Evolutionary conservation across 2,888 invertebrate genomes (phyloP), one percentile per base, ranked within the genome.

Genomic region (Syrista parreyssii): DNA sequence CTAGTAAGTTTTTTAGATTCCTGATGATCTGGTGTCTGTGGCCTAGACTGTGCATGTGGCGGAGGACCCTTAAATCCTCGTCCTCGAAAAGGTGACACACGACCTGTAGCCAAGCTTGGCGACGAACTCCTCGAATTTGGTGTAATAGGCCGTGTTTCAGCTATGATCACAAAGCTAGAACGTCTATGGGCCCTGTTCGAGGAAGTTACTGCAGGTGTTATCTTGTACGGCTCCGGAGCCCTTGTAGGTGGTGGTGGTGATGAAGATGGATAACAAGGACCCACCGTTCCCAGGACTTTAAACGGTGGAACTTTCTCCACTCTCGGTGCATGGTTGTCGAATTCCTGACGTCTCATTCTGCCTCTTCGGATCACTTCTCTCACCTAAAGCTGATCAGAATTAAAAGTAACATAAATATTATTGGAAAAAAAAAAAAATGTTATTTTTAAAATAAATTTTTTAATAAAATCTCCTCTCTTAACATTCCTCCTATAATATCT

Each of bases 111-210:
- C 0, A 93, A 92, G 80, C 91, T 87, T 23, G 90, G 89, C 81
- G 92, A 92, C 36, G 91, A 89, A n/a, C 93, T 92, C 11, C 93
- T 92, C 23, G 94, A 93, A 79, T 82, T 84, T 55, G 89, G 87
- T 30, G 92, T 91, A 72, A 91, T 90, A 6, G 94, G 93, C 4
- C 93, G 91, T 75, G 92, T 89, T 82, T 95, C 94, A 23, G 94
- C 93, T 79, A 96, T 92, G 83, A 96, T 95, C 80, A 95, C 95
- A 89, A 96, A 96, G 4, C 95, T 94, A 11, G 94, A 93, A 88
- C 95, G 94, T 78, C 94, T 93, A 86, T 95, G 95, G 79, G 94
- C 92, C 79, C 95, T 93, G 33, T 92, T 90, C 73, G 92, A 92
- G 82, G 87, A 83, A 33, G 82, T 79, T 71, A 79, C 40, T 75